Evolutionary conservation across 1,140 invertebrate species (phyloP).

Genomic region (Piezodorus guildinii): DNA sequence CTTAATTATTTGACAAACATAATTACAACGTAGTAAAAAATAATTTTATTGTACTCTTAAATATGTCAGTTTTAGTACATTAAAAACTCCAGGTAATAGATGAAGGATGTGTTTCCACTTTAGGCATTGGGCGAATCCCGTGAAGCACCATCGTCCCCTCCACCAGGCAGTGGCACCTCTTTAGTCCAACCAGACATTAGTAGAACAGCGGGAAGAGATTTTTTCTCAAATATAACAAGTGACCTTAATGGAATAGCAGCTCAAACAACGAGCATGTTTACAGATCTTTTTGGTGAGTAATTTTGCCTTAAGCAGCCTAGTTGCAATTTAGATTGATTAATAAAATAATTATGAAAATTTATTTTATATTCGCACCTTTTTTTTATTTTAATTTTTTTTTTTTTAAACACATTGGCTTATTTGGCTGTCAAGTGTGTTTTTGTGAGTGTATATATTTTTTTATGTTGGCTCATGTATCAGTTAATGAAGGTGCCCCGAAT

Average conservation of each 20-base stretch:
- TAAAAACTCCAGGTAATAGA: too few species aligned
- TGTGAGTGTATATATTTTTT: neutral
- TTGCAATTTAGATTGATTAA: too few species aligned
- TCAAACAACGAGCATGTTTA: conserved; percentile 83
- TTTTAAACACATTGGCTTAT: conserved; percentile 5
- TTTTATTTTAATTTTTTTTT: too few species aligned
- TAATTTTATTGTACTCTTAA: too few species aligned
- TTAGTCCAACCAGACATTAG: conserved; percentile 31
- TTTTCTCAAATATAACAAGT: conserved; percentile 78
- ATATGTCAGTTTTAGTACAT: too few species aligned
- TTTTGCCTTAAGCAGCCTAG: neutral
- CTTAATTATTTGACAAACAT: too few species aligned
- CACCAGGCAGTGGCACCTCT: conserved; percentile 5
- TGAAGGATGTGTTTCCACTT: too few species aligned
- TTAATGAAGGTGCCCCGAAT: conserved; percentile 25
- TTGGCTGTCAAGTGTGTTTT: neutral
- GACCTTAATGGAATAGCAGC: conserved; percentile 82
- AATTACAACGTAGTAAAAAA: too few species aligned
- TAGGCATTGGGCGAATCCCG: conserved; percentile 37
- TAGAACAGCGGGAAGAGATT: conserved; percentile 51
- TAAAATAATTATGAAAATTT: too few species aligned
- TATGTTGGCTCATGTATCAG: neutral
- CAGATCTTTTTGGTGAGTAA: conserved; percentile 70
- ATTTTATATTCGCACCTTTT: too few species aligned
- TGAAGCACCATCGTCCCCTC: conserved; percentile 24